A percentile compares a stretch with the other conserved stretches of the same genome.
phyloP scores from a whole-genome alignment of 2,113 vertebrate species.

The Salvelinus alpinus region DNA sequence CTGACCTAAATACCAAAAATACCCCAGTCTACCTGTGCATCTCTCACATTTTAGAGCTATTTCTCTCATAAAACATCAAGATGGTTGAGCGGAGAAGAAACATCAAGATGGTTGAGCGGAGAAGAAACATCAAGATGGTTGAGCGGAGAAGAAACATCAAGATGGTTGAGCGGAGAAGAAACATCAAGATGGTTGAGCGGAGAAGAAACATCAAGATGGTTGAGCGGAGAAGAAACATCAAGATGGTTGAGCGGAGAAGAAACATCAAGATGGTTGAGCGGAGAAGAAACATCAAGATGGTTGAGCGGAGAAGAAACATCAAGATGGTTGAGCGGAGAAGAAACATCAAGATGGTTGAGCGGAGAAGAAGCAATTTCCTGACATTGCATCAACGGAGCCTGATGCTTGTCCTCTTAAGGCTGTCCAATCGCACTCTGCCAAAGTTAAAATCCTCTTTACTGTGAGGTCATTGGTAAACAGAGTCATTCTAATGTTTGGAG shows the following conservation, averaged over 20 bases:
- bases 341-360: background rate
- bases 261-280: background rate
- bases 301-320: background rate
- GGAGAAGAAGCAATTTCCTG: conserved; percentile 23
- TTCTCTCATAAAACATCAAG: too few relatives aligned
- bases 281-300: conserved; percentile 4
- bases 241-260: background rate
- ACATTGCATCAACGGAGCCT: conserved; percentile 40
- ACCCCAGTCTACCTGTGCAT: background rate
- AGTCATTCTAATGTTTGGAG: background rate
- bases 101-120: background rate
- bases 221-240: conserved; percentile 10
- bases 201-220: too few relatives aligned
- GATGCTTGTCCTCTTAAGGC: conserved; percentile 10
- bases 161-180: conserved; percentile 3
- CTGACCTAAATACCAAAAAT: background rate
- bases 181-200: background rate
- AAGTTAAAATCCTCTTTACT: conserved; percentile 21
- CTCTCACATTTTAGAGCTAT: too few relatives aligned
- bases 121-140: conserved; percentile 1
- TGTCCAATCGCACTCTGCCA: conserved; percentile 7
- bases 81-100: conserved; percentile 6
- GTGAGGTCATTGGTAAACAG: conserved; percentile 26
- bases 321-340: conserved; percentile 6
- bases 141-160: background rate